Conservation (phyloP, 1,140 invertebrate species). For the Drosophila nebulosa region DNA sequence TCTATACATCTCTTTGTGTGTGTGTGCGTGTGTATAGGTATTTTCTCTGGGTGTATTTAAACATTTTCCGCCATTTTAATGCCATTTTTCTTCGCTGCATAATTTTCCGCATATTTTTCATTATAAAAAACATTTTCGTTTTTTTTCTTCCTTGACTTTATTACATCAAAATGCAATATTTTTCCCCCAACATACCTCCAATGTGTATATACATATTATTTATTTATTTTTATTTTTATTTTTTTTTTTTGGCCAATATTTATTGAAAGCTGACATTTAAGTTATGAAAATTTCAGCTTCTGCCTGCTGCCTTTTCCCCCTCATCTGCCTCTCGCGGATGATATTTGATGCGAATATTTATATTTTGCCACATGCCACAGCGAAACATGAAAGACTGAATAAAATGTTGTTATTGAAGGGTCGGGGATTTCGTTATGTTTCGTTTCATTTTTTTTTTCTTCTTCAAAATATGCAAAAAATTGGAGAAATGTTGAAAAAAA, state of each 20-base stretch:
- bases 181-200: not conserved
- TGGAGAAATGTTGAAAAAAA: not conserved
- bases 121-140: constrained; percentile 47
- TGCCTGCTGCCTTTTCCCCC: too few relatives aligned
- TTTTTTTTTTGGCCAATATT: constrained; percentile 16
- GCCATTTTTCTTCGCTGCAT: not conserved
- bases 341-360: constrained; percentile 43
- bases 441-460: constrained; percentile 11
- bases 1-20: not conserved
- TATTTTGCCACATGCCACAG: constrained; percentile 40
- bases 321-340: not conserved
- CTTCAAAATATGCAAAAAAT: constrained; percentile 2
- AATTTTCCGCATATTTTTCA: constrained; percentile 35
- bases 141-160: constrained; percentile 53
- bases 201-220: not conserved
- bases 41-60: not conserved
- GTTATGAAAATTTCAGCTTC: constrained; percentile 55
- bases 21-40: not conserved
- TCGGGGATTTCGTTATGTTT: not conserved
- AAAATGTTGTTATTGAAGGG: constrained; percentile 45
- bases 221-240: constrained; percentile 8
- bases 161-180: constrained; percentile 58
- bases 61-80: not conserved
- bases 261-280: constrained; percentile 64
- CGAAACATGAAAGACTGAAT: constrained; percentile 26